Base-by-base conservation (phyloP, 1,140 invertebrate species). In the Meteorus sp. region DNA sequence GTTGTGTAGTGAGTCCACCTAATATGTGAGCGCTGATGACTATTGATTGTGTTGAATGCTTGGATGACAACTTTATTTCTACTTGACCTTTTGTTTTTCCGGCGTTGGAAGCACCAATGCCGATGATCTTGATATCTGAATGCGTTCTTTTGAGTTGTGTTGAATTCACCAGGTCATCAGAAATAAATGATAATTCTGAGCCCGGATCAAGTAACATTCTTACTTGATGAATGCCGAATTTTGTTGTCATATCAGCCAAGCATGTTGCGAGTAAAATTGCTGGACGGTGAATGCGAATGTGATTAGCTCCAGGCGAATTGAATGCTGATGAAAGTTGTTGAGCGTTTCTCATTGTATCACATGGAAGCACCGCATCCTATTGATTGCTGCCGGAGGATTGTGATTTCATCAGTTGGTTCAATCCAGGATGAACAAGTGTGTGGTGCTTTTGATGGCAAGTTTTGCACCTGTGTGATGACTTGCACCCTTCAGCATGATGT, bases 151-250 rank as follows among this genome's bases (percentile, higher is more conserved):
- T 22, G 3, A 58, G 25, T 17, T 39, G 17, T 1, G 50, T 19
- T 41, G 13, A 20, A 2, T 58, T 1, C 19, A 47, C 31, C n/a
- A 58, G 33, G 3, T 11, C 3, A 6, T 48, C 45, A 25, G 31
- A 22, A 19, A 58, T 29, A 17, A 58, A 39, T 23, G 56, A 15
- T 9, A 45, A 11, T 23, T 58, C 56, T 39, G 56, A 50, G 6
- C 56, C 45, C 41, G 37, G 56, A 39, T 58, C 29, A 29, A 58
- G 11, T 8, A 50, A n/a, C 13, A 33, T 22, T 22, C 56, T 43
- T 11, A 33, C 53, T 27, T 3, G 9, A 25, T 43, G n/a, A 4
- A 20, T 29, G 29, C 3, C 37, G 23, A n/a, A n/a, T n/a, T n/a
- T n/a, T n/a, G n/a, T n/a, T n/a, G n/a, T n/a, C n/a, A n/a, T n/a